phyloP scores from a whole-genome alignment of 2,888 invertebrate genomes.

The Schizotus pectinicornis region DNA sequence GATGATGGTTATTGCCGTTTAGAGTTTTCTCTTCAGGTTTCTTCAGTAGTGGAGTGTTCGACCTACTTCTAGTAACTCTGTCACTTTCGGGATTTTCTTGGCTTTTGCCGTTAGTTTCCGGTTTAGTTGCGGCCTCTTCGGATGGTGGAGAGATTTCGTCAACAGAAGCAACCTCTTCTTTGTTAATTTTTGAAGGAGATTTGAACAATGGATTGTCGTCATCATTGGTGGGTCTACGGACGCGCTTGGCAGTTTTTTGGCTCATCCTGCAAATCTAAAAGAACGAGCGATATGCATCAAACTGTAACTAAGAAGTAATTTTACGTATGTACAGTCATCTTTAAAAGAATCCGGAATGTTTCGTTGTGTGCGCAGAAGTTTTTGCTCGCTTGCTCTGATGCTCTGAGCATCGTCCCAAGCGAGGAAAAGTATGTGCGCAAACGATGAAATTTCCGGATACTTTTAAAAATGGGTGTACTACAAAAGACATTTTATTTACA shows the following conservation, averaged over 20 bases:
- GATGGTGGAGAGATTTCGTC: neutral
- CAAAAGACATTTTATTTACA: no score
- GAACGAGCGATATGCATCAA: neutral
- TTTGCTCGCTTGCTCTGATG: no score
- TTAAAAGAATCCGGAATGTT: no score
- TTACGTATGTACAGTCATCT: no score
- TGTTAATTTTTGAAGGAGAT: slow-evolving; percentile 11
- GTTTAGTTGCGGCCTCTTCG: slow-evolving; percentile 4
- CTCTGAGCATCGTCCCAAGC: no score
- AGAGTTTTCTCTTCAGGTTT: neutral
- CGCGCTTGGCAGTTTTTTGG: slow-evolving; percentile 13
- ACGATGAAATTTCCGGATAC: no score
- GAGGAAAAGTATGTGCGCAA: no score
- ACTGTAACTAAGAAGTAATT: no score
- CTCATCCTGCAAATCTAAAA: slow-evolving; percentile 15
- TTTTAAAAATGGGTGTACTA: no score
- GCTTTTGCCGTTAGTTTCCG: neutral
- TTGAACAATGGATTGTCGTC: slow-evolving; percentile 15
- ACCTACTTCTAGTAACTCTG: slow-evolving; percentile 13
- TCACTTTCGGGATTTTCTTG: slow-evolving; percentile 2
- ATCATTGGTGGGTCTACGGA: slow-evolving; percentile 17
- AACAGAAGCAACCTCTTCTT: slow-evolving; percentile 1
- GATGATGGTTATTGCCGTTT: neutral
- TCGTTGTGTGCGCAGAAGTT: no score
- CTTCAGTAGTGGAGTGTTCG: slow-evolving; percentile 6